Evolutionary conservation across 2,888 invertebrate genomes (phyloP).

Genomic region (Elaeidobius kamerunicus): DNA sequence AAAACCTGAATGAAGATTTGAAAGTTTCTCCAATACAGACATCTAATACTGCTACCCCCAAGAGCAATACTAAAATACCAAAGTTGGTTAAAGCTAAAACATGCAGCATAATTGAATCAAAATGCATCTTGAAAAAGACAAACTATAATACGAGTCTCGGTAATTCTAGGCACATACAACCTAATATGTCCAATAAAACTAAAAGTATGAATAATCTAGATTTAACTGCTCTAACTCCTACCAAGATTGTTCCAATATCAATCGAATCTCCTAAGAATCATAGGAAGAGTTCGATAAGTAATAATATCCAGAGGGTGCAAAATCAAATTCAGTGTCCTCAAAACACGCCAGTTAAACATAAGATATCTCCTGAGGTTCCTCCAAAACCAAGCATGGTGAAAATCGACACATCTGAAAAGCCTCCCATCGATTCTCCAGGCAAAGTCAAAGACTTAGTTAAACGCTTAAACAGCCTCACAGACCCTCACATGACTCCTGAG

Average conservation of each 20-base stretch:
- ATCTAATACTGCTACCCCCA: constrained; percentile 4
- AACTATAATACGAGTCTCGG: constrained; percentile 51
- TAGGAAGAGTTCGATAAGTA: constrained; percentile 1
- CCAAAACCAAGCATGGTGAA: neutral
- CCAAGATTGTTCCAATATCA: constrained; percentile 23
- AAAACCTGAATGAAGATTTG: no score
- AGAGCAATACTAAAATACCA: constrained; percentile 47
- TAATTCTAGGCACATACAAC: neutral
- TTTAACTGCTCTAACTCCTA: constrained; percentile 17
- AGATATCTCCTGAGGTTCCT: constrained; percentile 1
- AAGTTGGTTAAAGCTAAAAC: constrained; percentile 68
- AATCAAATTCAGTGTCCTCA: constrained; percentile 11
- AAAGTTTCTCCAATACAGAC: no score
- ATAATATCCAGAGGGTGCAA: neutral
- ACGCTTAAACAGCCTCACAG: constrained; percentile 40
- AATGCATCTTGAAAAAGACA: constrained; percentile 63
- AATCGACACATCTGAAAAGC: neutral
- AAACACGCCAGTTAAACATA: constrained; percentile 10
- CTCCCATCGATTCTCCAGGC: constrained; percentile 19
- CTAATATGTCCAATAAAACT: constrained; percentile 34
- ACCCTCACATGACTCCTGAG: constrained; percentile 11
- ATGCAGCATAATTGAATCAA: constrained; percentile 67
- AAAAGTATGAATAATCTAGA: constrained; percentile 41
- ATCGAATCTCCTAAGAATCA: constrained; percentile 5
- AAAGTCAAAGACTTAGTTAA: constrained; percentile 44